These are phyloP conservation scores for Zootoca vivipara DNA, from an alignment of 2,113 vertebrate species.

Conservation along the genomic window DNA sequence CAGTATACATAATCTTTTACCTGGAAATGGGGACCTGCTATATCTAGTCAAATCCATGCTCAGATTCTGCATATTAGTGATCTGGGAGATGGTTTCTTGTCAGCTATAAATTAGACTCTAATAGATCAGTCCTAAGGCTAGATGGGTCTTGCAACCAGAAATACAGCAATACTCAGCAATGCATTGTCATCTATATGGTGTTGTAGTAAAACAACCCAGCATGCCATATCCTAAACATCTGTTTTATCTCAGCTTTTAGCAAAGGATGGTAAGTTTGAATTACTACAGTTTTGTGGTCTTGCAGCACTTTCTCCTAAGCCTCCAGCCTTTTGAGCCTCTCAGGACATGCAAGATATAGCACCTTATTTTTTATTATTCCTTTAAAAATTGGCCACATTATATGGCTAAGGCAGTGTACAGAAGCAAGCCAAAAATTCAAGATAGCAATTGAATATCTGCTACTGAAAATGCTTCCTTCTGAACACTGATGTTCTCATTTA, in stretches of 20 bases:
- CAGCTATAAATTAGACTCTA: background rate
- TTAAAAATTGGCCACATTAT: background rate
- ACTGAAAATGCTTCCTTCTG: background rate
- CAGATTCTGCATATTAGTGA: background rate
- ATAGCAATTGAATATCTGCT: background rate
- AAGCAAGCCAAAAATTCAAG: background rate
- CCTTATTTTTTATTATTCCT: background rate
- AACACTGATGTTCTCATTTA: background rate
- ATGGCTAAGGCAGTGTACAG: background rate
- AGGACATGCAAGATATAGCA: background rate
- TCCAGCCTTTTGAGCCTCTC: background rate
- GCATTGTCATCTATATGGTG: background rate
- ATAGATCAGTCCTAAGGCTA: background rate
- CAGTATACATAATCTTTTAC: background rate
- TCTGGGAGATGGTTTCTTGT: background rate
- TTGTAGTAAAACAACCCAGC: background rate
- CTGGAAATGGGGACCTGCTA: background rate
- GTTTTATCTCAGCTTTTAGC: background rate
- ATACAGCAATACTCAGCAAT: background rate
- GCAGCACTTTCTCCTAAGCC: background rate
- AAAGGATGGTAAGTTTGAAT: background rate
- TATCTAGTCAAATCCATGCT: background rate
- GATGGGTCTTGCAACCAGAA: background rate
- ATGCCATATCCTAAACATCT: background rate
- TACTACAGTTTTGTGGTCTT: background rate